phyloP scores from a whole-genome alignment of 1,140 invertebrate genomes.

The Neuroterus valhalla region DNA sequence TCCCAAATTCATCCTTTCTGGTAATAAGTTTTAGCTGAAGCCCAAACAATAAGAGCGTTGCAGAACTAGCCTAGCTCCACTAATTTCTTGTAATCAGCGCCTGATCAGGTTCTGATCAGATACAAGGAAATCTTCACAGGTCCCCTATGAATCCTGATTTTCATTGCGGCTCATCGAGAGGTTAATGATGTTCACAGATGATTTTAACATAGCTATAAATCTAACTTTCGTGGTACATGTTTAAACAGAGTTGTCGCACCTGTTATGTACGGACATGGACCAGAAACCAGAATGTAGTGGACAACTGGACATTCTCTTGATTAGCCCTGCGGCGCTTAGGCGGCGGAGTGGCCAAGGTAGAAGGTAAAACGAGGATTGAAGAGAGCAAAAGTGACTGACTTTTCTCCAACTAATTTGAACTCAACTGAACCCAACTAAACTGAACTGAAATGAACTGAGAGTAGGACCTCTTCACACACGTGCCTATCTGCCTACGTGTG shows the following conservation, averaged over 20 bases:
- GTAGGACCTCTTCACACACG: no score
- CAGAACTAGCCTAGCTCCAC: no score
- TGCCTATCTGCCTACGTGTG: no score
- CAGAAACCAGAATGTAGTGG: neutral
- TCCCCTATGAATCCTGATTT: no score
- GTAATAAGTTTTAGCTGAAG: no score
- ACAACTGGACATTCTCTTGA: neutral
- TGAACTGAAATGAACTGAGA: no score
- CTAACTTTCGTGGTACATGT: neutral
- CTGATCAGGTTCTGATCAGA: no score
- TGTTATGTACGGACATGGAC: neutral
- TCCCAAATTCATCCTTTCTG: no score
- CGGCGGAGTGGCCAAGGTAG: neutral
- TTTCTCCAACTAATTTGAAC: neutral
- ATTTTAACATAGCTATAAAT: neutral
- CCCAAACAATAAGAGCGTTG: no score
- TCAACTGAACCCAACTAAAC: neutral
- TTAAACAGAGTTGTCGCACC: neutral
- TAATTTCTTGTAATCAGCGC: no score
- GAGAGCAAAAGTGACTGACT: slow-evolving; percentile 9
- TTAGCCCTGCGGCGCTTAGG: neutral
- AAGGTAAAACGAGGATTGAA: neutral
- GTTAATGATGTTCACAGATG: neutral
- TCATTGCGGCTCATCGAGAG: no score
- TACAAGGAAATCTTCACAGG: no score